These are phyloP conservation scores for Sphinx pinastri DNA, from an alignment of 2,888 invertebrate genomes.

Conservation along the genomic window DNA sequence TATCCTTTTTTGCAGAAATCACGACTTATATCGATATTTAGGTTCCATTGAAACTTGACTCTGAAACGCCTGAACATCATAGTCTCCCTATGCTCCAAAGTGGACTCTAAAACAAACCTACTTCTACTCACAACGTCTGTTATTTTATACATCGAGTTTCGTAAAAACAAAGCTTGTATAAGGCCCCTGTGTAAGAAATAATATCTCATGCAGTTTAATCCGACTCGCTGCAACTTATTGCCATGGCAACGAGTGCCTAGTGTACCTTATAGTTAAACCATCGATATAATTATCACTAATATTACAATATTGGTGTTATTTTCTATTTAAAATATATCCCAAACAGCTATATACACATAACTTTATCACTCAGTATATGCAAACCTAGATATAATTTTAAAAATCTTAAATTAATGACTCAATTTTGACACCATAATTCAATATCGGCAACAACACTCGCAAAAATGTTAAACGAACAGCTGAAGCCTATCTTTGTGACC, in stretches of 20 bases:
- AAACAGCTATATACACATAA: slow-evolving; percentile 13
- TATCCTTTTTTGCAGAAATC: too few relatives aligned
- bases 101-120: too few relatives aligned
- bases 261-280: slow-evolving; percentile 10
- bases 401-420: slow-evolving; percentile 20
- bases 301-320: slow-evolving; percentile 5
- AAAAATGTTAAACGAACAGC: too few relatives aligned
- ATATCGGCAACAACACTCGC: not conserved
- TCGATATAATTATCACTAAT: slow-evolving; percentile 8
- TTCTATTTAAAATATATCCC: not conserved
- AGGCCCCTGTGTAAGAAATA: slow-evolving; percentile 11
- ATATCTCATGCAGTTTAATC: not conserved
- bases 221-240: not conserved
- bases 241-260: slow-evolving; percentile 2
- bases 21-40: too few relatives aligned
- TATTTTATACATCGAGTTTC: not conserved
- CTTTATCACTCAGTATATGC: slow-evolving; percentile 5
- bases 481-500: too few relatives aligned
- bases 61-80: too few relatives aligned
- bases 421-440: slow-evolving; percentile 6
- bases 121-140: too few relatives aligned
- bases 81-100: too few relatives aligned
- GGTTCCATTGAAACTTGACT: too few relatives aligned
- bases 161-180: slow-evolving; percentile 2
- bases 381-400: slow-evolving; percentile 8